These are phyloP conservation scores for Ornithoptera alexandrae DNA, from an alignment of 2,888 invertebrate genomes.

Conservation along the genomic window DNA sequence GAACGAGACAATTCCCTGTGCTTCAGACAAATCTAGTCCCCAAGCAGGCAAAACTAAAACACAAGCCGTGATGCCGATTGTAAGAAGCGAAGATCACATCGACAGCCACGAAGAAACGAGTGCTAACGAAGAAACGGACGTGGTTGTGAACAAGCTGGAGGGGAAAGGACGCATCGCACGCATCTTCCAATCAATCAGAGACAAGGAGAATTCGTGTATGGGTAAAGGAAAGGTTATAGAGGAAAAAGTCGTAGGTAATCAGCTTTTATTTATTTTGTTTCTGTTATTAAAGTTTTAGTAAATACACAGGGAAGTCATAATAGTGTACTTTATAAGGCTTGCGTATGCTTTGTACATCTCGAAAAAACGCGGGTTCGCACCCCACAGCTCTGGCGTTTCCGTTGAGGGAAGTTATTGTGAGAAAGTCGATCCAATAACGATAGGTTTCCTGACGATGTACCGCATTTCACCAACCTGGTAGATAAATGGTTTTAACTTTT, in stretches of 20 bases:
- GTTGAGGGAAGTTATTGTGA: too few relatives aligned
- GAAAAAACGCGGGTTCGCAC: too few relatives aligned
- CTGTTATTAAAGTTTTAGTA: too few relatives aligned
- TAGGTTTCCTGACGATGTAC: too few relatives aligned
- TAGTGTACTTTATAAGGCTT: too few relatives aligned
- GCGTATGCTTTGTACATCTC: too few relatives aligned
- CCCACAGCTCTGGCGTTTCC: too few relatives aligned
- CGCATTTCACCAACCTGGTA: too few relatives aligned
- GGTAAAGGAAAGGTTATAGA: conserved; percentile 75
- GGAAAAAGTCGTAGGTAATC: conserved; percentile 62
- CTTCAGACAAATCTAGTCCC: conserved; percentile 74
- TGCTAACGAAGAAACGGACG: conserved; percentile 57
- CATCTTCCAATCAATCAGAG: conserved; percentile 67
- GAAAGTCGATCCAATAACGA: too few relatives aligned
- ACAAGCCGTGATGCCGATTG: conserved; percentile 74
- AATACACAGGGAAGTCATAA: too few relatives aligned
- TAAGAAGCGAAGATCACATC: conserved; percentile 69
- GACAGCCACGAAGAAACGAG: conserved; percentile 48
- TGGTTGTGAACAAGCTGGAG: conserved; percentile 60
- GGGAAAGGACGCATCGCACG: conserved; percentile 70
- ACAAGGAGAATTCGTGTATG: conserved; percentile 74
- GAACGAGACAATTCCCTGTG: conserved; percentile 74
- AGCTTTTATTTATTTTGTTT: too few relatives aligned
- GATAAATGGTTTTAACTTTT: too few relatives aligned
- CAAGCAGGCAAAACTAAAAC: conserved; percentile 68